Evolutionary conservation across 2,797 vertebrate species (phyloP), one percentile per base, ranked within the genome.

Genomic region (Chromobotia macracanthus): DNA sequence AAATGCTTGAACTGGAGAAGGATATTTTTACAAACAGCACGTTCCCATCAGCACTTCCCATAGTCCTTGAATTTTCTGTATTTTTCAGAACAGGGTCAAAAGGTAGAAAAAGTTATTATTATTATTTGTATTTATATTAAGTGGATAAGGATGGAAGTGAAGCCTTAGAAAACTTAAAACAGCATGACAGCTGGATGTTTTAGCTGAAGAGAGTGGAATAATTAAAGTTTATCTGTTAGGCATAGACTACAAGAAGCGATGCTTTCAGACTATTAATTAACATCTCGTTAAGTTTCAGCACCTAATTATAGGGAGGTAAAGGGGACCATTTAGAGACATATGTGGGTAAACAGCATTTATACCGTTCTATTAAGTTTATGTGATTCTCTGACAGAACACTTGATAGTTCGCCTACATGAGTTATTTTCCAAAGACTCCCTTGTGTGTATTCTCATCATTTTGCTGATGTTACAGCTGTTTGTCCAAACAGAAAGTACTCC

Each of bases 141-240:
- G 44, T 63, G 44, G n/a, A n/a, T n/a, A n/a, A n/a, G 8, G 15
- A 1, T 25, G 68, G 12, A 38, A 38, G 4, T 55, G 19, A 19
- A 56, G 1, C 53, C 53, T 11, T 44, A 44, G 11, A 19, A 56
- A 21, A 21, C 19, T 21, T 55, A 21, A 8, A 21, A n/a, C n/a
- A 21, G 21, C 53, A 55, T 82, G 44, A 64, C 70, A 74, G 70
- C 53, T 55, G 63, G 69, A 44, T 44, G 23, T 61, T 67, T 66
- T 72, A 65, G 50, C 48, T 56, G 38, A 66, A 55, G 50, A 66
- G 48, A 25, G 41, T 3, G 1, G 44, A 21, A 56, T 72, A 77
- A 81, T 82, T 67, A 72, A 82, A 61, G 28, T 13, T 44, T 66
- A 16, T 78, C 55, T 67, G 44, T 77, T 35, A 68, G 70, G 70